These are phyloP conservation scores for Lithobates pipiens DNA, from an alignment of 2,797 vertebrate genomes.

Conservation along the genomic window DNA sequence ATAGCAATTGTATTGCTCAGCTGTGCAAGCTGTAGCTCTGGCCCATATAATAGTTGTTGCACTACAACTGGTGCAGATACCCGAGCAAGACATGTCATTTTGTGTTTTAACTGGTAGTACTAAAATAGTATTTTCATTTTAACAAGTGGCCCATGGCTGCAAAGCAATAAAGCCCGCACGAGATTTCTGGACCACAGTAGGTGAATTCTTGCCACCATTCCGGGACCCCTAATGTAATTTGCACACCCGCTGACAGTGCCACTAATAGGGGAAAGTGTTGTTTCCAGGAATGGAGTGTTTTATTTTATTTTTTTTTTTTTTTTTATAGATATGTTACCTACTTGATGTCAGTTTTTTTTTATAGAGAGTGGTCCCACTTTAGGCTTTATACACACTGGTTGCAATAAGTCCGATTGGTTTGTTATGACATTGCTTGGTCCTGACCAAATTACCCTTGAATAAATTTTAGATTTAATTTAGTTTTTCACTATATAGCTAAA, in stretches of 20 bases:
- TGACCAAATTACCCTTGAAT: not conserved
- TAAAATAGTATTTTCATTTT: slow-evolving; percentile 32
- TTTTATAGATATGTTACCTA: not conserved
- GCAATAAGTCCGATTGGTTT: not conserved
- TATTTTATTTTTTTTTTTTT: not conserved
- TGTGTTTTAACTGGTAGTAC: slow-evolving; percentile 34
- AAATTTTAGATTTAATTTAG: not conserved
- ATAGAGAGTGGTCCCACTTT: not conserved
- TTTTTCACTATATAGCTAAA: too few relatives aligned
- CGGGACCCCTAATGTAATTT: slow-evolving; percentile 18
- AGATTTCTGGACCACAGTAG: slow-evolving; percentile 5
- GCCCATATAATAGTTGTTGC: not conserved
- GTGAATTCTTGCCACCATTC: slow-evolving; percentile 6
- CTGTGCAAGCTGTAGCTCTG: not conserved
- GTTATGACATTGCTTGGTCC: not conserved
- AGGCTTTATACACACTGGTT: not conserved
- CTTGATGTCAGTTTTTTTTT: not conserved
- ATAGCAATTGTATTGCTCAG: slow-evolving; percentile 33
- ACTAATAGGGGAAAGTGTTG: not conserved
- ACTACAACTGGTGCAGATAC: not conserved
- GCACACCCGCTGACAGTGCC: slow-evolving; percentile 39
- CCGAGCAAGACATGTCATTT: not conserved
- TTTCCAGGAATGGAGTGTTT: slow-evolving; percentile 7
- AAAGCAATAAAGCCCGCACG: slow-evolving; percentile 42
- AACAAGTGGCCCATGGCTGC: not conserved